These are phyloP conservation scores for Himalopsyche anomala DNA, from an alignment of 2,888 invertebrate species.

Conservation along the genomic window DNA sequence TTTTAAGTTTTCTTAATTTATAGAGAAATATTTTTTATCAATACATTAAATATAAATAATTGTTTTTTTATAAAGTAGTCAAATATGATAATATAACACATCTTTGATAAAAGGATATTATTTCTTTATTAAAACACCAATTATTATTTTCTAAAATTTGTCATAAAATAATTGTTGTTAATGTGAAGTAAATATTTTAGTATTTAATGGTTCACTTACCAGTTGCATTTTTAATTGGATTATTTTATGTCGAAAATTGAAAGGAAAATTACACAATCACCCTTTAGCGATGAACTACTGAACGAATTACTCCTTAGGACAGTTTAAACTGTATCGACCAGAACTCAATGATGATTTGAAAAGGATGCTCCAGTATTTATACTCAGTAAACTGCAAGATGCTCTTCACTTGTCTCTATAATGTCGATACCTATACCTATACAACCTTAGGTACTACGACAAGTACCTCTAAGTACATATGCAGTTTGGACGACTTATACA, in stretches of 20 bases:
- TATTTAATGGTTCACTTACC: conserved; percentile 65
- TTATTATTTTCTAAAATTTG: too few relatives aligned
- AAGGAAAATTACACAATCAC: conserved; percentile 47
- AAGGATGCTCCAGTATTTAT: conserved; percentile 66
- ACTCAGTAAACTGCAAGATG: conserved; percentile 60
- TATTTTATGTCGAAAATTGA: conserved; percentile 42
- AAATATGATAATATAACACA: too few relatives aligned
- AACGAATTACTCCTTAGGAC: conserved; percentile 52
- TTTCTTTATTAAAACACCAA: too few relatives aligned
- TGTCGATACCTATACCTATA: conserved; percentile 62
- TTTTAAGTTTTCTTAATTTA: too few relatives aligned
- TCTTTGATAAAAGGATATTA: too few relatives aligned
- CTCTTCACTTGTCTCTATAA: conserved; percentile 65
- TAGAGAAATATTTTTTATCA: too few relatives aligned
- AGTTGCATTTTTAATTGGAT: conserved; percentile 66
- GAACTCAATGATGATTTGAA: conserved; percentile 62
- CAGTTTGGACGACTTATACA: conserved; percentile 54
- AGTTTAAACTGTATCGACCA: conserved; percentile 64
- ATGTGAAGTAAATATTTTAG: too few relatives aligned
- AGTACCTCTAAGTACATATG: conserved; percentile 54
- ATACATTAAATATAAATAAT: too few relatives aligned
- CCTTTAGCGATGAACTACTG: conserved; percentile 44
- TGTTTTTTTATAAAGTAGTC: too few relatives aligned
- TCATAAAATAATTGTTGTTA: too few relatives aligned
- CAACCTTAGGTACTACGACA: conserved; percentile 57